These are phyloP conservation scores for Ectobius pallidus DNA, from an alignment of 2,888 invertebrate genomes.

Conservation along the genomic window DNA sequence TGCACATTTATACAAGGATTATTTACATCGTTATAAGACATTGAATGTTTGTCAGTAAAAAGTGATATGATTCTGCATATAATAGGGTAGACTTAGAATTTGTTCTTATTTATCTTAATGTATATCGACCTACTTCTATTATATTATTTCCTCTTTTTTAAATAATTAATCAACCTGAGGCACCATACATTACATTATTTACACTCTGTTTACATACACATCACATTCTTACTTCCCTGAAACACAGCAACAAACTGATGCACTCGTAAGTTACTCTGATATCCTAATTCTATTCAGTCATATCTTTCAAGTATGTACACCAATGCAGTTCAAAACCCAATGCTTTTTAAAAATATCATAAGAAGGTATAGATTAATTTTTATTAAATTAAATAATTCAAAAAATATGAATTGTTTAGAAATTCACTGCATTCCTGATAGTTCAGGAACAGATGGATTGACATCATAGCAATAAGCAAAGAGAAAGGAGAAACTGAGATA, in stretches of 20 bases:
- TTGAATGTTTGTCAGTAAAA: conserved; percentile 27
- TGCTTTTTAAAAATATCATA: no score
- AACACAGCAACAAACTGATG: conserved; percentile 14
- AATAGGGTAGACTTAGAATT: not conserved
- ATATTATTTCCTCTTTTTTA: not conserved
- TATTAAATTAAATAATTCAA: no score
- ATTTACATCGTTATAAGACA: conserved; percentile 32
- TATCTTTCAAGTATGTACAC: not conserved
- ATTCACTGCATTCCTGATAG: no score
- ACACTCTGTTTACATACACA: conserved; percentile 25
- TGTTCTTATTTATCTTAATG: not conserved
- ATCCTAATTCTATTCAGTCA: conserved; percentile 11
- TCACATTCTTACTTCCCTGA: conserved; percentile 20
- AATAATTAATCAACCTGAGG: conserved; percentile 28
- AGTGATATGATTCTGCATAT: conserved; percentile 34
- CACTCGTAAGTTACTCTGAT: conserved; percentile 8
- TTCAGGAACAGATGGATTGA: no score
- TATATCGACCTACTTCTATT: not conserved
- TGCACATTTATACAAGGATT: conserved; percentile 36
- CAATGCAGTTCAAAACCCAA: conserved; percentile 16
- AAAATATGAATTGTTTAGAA: no score
- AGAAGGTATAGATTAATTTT: no score
- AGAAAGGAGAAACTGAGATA: no score
- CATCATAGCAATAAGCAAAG: no score
- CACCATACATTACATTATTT: conserved; percentile 39